These are phyloP conservation scores for Pseudobourletiella spinata DNA, from an alignment of 1,140 invertebrate genomes.

Conservation along the genomic window DNA sequence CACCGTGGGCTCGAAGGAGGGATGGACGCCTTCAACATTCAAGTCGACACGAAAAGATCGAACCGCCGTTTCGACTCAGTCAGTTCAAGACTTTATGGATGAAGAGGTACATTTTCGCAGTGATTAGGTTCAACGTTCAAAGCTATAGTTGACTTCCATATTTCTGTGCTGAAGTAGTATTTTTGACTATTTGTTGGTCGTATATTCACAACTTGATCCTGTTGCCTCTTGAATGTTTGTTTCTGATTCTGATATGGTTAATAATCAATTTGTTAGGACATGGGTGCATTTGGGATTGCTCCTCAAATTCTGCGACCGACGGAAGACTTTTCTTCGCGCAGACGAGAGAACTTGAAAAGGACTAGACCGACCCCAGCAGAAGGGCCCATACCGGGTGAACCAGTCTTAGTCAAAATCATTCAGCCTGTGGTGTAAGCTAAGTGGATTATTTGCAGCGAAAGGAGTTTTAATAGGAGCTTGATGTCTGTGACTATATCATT, in stretches of 20 bases:
- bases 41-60: slow-evolving; percentile 75
- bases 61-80: slow-evolving; percentile 47
- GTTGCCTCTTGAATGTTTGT: no score
- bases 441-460: no score
- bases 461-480: no score
- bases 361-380: slow-evolving; percentile 41
- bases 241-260: no score
- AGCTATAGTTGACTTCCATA: no score
- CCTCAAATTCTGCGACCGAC: slow-evolving; percentile 70
- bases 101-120: slow-evolving; percentile 76
- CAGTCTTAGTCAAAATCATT: slow-evolving; percentile 69
- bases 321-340: slow-evolving; percentile 54
- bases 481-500: no score
- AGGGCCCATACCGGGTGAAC: slow-evolving; percentile 67
- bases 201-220: no score
- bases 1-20: slow-evolving; percentile 89
- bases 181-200: no score
- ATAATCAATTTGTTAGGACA: slow-evolving; percentile 60
- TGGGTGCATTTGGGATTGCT: slow-evolving; percentile 90
- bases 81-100: slow-evolving; percentile 96
- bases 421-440: slow-evolving; percentile 57
- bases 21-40: slow-evolving; percentile 85
- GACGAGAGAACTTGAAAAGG: slow-evolving; percentile 40
- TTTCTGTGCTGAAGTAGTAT: no score
- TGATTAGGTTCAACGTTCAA: no score